Percentiles rank a stretch among this genome's conserved stretches.
These are phyloP conservation scores for Tinamus guttatus DNA, from an alignment of 2,113 vertebrate genomes.

Conservation along the genomic window DNA sequence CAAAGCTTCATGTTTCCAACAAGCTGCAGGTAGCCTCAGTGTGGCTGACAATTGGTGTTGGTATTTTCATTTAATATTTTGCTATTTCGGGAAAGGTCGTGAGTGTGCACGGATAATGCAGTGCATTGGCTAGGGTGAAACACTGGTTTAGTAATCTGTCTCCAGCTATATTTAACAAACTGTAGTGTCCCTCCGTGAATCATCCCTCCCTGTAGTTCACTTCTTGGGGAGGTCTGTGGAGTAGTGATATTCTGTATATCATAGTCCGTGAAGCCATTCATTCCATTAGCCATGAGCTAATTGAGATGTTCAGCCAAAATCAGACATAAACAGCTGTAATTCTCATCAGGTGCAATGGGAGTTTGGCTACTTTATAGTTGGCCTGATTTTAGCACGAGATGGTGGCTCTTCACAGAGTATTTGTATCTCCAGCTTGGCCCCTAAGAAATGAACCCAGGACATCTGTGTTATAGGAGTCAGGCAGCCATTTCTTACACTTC, in stretches of 20 bases:
- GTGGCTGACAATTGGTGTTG: background rate
- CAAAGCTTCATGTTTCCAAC: background rate
- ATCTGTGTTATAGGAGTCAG: background rate
- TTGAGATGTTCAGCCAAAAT: background rate
- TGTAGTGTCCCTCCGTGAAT: background rate
- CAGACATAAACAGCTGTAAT: background rate
- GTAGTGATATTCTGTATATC: background rate
- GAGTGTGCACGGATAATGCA: background rate
- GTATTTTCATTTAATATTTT: background rate
- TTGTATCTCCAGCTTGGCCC: background rate
- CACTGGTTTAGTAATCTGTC: background rate
- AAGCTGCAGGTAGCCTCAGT: background rate
- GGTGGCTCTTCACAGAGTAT: background rate
- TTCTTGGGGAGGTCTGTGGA: background rate
- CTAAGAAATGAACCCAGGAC: background rate
- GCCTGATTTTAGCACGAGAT: background rate
- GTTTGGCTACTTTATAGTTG: accelerated
- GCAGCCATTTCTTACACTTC: background rate
- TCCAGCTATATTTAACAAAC: background rate
- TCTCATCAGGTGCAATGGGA: background rate
- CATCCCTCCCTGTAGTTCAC: background rate
- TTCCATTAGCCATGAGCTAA: background rate
- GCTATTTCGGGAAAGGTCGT: background rate
- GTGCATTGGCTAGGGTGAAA: background rate
- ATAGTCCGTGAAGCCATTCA: background rate